Evolutionary conservation across 1,140 invertebrate species (phyloP).

Genomic region (Pristionchus pacificus): DNA sequence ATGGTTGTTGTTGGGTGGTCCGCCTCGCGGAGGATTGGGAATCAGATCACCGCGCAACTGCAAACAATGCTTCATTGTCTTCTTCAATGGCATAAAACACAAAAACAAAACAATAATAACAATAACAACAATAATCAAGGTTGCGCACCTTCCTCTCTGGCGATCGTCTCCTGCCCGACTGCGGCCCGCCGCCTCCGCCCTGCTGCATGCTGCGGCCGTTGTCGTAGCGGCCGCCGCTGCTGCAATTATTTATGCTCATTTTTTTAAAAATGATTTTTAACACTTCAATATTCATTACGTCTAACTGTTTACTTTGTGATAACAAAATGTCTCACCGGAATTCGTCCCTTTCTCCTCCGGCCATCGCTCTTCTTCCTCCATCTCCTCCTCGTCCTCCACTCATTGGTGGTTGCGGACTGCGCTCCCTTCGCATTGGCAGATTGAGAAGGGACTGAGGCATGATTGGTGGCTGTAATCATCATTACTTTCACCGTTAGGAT

Average conservation of each 20-base stretch:
- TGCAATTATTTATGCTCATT: no score
- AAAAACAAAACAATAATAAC: background rate
- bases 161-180: background rate
- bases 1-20: no score
- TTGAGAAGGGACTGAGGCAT: background rate
- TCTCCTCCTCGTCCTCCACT: background rate
- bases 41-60: constrained; percentile 5
- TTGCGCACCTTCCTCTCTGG: background rate
- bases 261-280: no score
- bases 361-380: background rate
- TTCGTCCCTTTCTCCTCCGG: background rate
- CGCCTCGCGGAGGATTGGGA: background rate
- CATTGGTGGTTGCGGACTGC: background rate
- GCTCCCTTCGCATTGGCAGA: background rate
- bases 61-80: no score
- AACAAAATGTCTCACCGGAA: background rate
- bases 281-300: no score
- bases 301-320: background rate
- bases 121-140: background rate
- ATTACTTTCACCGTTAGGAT: no score
- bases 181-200: no score
- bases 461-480: background rate
- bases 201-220: no score
- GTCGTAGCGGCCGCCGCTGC: no score
- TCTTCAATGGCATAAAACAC: no score